Evolutionary conservation across 2,113 vertebrate genomes (phyloP).

Genomic region (Andinoacara biseriatus): DNA sequence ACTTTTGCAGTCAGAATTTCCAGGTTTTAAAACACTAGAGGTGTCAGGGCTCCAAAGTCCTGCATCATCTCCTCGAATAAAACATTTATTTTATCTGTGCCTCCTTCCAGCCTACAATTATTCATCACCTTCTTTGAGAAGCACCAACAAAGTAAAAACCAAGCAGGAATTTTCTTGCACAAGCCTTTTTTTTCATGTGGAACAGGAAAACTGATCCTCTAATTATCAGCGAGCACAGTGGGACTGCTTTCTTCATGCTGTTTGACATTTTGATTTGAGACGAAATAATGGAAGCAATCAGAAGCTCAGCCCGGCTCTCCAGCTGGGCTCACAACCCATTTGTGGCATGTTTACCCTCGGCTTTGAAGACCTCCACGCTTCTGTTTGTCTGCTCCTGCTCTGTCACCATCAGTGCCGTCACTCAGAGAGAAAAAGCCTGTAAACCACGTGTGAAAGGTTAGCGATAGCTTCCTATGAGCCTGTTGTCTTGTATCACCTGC

Average conservation of each 20-base stretch:
- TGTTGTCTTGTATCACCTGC: background rate
- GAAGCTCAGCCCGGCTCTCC: slow-evolving; percentile 55
- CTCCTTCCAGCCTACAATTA: background rate
- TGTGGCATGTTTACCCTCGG: slow-evolving; percentile 72
- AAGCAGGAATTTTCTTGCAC: background rate
- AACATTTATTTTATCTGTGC: background rate
- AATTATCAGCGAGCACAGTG: slow-evolving; percentile 71
- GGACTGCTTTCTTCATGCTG: slow-evolving; percentile 66
- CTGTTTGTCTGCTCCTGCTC: slow-evolving; percentile 24
- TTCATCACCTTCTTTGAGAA: background rate
- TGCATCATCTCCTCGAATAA: no score
- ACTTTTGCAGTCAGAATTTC: background rate
- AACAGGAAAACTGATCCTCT: slow-evolving; percentile 54
- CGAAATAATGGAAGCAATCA: slow-evolving; percentile 77
- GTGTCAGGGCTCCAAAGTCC: background rate
- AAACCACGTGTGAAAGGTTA: slow-evolving; percentile 22
- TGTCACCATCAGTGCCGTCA: slow-evolving; percentile 7
- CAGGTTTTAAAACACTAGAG: background rate
- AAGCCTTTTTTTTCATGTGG: background rate
- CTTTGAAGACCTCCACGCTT: slow-evolving; percentile 44
- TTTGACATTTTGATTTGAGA: slow-evolving; percentile 79
- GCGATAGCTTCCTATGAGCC: background rate
- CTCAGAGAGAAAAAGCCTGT: background rate
- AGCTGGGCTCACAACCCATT: slow-evolving; percentile 62
- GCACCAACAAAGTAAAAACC: slow-evolving; percentile 8